Evolutionary conservation across 2,888 invertebrate species (phyloP).

Genomic region (Brachylomia viminalis): DNA sequence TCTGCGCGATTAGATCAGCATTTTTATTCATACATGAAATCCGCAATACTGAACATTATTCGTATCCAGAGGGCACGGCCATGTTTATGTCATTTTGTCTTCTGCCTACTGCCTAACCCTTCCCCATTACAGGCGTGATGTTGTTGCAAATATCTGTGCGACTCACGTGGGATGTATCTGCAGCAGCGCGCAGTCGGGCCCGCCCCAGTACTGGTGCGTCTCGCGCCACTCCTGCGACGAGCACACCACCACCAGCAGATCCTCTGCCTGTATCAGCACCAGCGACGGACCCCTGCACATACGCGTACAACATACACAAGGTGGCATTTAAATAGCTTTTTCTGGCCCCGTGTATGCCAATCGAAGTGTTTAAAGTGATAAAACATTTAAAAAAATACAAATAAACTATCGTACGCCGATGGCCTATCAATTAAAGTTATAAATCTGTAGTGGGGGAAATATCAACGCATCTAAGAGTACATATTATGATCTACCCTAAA

Average conservation of each 20-base stretch:
- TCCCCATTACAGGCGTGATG: neutral
- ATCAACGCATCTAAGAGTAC: too few relatives aligned
- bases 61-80: neutral
- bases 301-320: neutral
- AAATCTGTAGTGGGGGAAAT: too few relatives aligned
- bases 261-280: constrained; percentile 90
- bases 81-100: neutral
- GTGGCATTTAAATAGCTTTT: neutral
- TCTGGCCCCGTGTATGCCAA: neutral
- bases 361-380: neutral
- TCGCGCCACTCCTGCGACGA: constrained; percentile 96
- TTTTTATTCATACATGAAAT: neutral
- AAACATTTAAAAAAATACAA: too few relatives aligned
- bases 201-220: constrained; percentile 96
- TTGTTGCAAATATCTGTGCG: neutral
- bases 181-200: constrained; percentile 94
- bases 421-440: too few relatives aligned
- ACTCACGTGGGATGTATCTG: constrained; percentile 94
- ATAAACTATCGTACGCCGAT: too few relatives aligned
- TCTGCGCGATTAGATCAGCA: neutral
- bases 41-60: neutral
- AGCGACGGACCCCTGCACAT: constrained; percentile 91
- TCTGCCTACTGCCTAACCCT: neutral
- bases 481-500: too few relatives aligned
- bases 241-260: constrained; percentile 94